These are phyloP conservation scores for Neuroterus valhalla DNA, from an alignment of 1,140 invertebrate species.

Conservation along the genomic window DNA sequence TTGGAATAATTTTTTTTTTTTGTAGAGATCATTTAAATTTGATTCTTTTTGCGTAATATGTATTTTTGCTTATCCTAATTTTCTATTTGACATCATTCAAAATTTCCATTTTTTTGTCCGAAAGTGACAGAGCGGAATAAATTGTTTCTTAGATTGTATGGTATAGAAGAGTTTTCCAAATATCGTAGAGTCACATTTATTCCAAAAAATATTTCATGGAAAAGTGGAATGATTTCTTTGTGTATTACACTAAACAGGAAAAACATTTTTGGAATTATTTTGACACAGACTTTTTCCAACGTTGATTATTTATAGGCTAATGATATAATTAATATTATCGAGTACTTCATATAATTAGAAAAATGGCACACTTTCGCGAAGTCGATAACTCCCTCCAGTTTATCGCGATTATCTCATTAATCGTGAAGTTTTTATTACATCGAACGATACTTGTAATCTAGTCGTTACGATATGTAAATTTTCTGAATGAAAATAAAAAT, in stretches of 20 bases:
- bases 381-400: neutral
- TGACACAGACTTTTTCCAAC: neutral
- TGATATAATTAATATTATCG: no score
- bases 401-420: neutral
- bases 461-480: constrained; percentile 38
- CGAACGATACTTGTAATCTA: constrained; percentile 34
- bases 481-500: constrained; percentile 29
- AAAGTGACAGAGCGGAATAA: constrained; percentile 13
- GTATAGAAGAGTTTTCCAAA: neutral
- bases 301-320: no score
- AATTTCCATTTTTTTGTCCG: neutral
- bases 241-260: neutral
- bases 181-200: neutral
- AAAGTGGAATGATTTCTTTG: neutral
- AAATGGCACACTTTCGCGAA: constrained; percentile 42
- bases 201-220: neutral
- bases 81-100: neutral
- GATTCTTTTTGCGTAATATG: neutral
- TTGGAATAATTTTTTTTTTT: neutral
- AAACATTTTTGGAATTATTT: neutral
- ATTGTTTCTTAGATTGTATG: neutral
- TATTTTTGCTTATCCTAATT: neutral
- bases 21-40: neutral
- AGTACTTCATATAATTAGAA: constrained; percentile 17
- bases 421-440: constrained; percentile 1